Evolutionary conservation across 2,888 invertebrate genomes (phyloP).

Genomic region (Embidobia sp.): DNA sequence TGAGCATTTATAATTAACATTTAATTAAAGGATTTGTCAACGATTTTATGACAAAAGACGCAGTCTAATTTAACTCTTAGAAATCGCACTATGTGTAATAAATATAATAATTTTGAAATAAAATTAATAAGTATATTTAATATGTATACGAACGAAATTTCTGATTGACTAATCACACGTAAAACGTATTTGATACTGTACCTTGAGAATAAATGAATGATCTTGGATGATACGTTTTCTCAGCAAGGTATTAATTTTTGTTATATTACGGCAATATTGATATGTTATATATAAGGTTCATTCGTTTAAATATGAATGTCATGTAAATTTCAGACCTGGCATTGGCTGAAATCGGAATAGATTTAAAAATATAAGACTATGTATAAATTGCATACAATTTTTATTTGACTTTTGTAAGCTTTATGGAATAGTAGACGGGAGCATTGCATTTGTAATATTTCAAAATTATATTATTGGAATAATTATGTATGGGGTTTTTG

Average conservation of each 20-base stretch:
- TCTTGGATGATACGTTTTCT: conserved; percentile 53
- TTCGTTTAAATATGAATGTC: conserved; percentile 31
- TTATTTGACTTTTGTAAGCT: conserved; percentile 17
- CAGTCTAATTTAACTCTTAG: not conserved
- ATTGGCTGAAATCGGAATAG: conserved; percentile 27
- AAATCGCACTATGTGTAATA: not conserved
- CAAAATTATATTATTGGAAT: no score
- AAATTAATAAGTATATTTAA: no score
- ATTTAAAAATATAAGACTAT: conserved; percentile 40
- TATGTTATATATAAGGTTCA: conserved; percentile 32
- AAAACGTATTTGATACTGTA: conserved; percentile 49
- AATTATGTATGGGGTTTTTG: no score
- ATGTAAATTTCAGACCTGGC: conserved; percentile 18
- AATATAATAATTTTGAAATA: no score
- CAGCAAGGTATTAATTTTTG: conserved; percentile 50
- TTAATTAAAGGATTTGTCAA: conserved; percentile 6
- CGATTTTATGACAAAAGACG: conserved; percentile 15
- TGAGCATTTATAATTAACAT: conserved; percentile 31
- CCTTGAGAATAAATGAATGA: conserved; percentile 55
- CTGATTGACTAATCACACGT: conserved; percentile 8
- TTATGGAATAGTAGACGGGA: no score
- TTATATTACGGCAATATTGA: conserved; percentile 59
- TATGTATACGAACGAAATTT: conserved; percentile 14
- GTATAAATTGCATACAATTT: conserved; percentile 21
- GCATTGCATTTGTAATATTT: no score